phyloP scores from a whole-genome alignment of 2,888 invertebrate genomes.

The Hypolimnas misippus region DNA sequence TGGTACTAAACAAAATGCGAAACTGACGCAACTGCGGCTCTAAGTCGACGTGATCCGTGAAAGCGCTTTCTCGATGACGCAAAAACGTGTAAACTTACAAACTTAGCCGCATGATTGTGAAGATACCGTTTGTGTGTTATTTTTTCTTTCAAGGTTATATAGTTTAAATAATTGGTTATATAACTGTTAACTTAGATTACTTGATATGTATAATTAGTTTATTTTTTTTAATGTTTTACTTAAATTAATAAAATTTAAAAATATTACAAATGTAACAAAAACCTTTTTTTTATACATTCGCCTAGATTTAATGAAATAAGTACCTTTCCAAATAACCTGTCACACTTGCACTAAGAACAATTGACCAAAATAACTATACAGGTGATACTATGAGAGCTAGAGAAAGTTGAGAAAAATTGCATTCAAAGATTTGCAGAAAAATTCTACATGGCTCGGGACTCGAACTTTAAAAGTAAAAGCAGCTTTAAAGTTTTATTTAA shows the following conservation, averaged over 20 bases:
- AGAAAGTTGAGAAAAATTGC: no score
- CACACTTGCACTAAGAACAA: no score
- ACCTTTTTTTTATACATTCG: no score
- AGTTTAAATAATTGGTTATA: not conserved
- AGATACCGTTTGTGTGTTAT: slow-evolving; percentile 14
- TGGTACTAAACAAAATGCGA: slow-evolving; percentile 20
- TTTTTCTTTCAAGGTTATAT: slow-evolving; percentile 2
- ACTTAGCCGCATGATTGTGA: slow-evolving; percentile 33
- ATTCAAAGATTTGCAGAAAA: no score
- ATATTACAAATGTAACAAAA: no score
- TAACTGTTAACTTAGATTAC: not conserved
- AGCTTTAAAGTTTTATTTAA: no score
- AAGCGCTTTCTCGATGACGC: slow-evolving; percentile 49
- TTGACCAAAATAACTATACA: no score
- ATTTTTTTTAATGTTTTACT: not conserved
- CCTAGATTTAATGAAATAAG: no score
- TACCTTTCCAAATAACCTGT: no score
- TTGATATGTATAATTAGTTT: not conserved
- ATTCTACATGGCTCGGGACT: no score
- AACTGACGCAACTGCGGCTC: slow-evolving; percentile 38
- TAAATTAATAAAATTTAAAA: not conserved
- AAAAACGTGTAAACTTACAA: slow-evolving; percentile 45
- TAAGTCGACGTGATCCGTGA: slow-evolving; percentile 42
- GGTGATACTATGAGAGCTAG: no score
- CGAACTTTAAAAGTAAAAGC: no score